Conservation (phyloP, 2,888 invertebrate genomes). For the Ariolimax columbianus region DNA sequence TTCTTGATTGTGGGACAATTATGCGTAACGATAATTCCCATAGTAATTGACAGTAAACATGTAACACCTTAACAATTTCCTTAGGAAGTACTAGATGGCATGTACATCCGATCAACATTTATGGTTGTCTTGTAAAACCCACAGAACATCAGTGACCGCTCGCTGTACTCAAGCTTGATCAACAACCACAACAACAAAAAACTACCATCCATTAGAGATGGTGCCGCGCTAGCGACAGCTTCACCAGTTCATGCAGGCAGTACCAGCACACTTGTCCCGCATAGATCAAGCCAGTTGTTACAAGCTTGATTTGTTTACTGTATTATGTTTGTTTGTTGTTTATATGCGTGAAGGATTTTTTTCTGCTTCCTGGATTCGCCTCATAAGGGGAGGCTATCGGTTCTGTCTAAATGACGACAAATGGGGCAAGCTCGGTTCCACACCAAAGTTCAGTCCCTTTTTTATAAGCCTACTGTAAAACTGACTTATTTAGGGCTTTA, state of each 20-base stretch:
- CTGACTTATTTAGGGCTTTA: background rate
- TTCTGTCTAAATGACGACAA: slow-evolving; percentile 27
- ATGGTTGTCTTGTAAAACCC: too few relatives aligned
- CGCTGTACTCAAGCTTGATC: background rate
- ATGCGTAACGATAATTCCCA: too few relatives aligned
- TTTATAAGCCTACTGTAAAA: background rate
- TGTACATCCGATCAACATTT: too few relatives aligned
- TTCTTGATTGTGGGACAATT: too few relatives aligned
- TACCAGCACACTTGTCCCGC: slow-evolving; percentile 23
- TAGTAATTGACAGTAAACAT: too few relatives aligned
- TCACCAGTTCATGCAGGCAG: background rate
- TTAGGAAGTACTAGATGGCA: too few relatives aligned
- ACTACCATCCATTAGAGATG: background rate
- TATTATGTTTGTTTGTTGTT: slow-evolving; percentile 40
- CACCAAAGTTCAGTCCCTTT: background rate
- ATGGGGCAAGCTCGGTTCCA: slow-evolving; percentile 6
- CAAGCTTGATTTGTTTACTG: background rate
- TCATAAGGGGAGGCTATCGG: slow-evolving; percentile 18
- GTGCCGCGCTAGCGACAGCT: slow-evolving; percentile 5
- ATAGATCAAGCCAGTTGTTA: slow-evolving; percentile 36
- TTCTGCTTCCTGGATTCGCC: slow-evolving; percentile 11
- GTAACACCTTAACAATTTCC: too few relatives aligned
- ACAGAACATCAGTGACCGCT: too few relatives aligned
- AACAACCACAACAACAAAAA: background rate
- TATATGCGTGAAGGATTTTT: background rate